Conservation (phyloP, 2,888 invertebrate genomes). For the Hypselothyrea guttata region DNA sequence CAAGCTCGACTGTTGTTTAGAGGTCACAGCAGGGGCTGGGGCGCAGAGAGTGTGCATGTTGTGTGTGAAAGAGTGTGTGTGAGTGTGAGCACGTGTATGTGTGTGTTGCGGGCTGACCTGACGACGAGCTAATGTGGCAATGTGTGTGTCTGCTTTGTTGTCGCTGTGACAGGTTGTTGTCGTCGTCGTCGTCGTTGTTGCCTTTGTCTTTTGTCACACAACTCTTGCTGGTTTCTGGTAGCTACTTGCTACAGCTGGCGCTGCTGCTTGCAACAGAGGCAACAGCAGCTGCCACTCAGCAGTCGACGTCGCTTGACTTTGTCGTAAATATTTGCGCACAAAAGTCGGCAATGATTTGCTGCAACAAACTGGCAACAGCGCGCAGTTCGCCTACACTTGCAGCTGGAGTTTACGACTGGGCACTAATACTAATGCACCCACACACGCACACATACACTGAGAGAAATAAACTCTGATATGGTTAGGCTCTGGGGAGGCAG, state of each 20-base stretch:
- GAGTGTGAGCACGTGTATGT: constrained; percentile 4
- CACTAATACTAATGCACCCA: not conserved
- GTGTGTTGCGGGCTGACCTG: constrained; percentile 41
- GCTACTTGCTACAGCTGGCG: constrained; percentile 3
- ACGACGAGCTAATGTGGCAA: constrained; percentile 60
- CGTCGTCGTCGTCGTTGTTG: constrained; percentile 56
- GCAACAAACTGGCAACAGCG: constrained; percentile 53
- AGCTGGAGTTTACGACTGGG: constrained; percentile 33
- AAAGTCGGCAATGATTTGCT: constrained; percentile 77
- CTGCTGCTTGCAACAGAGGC: constrained; percentile 24
- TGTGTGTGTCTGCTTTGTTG: constrained; percentile 52
- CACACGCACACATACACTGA: constrained; percentile 6
- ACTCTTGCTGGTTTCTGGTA: not conserved
- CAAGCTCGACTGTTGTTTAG: constrained; percentile 72
- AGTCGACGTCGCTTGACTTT: constrained; percentile 45
- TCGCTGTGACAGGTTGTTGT: constrained; percentile 69
- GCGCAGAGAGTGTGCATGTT: too few relatives aligned
- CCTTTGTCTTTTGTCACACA: constrained; percentile 46
- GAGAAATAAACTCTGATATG: too few relatives aligned
- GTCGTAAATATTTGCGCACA: constrained; percentile 75
- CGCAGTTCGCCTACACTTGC: constrained; percentile 23
- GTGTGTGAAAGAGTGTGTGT: constrained; percentile 1
- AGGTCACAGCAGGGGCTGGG: constrained; percentile 37
- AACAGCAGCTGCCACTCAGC: constrained; percentile 70
- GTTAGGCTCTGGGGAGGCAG: not conserved